phyloP scores from a whole-genome alignment of 2,888 invertebrate species.

The Lithodes maja region DNA sequence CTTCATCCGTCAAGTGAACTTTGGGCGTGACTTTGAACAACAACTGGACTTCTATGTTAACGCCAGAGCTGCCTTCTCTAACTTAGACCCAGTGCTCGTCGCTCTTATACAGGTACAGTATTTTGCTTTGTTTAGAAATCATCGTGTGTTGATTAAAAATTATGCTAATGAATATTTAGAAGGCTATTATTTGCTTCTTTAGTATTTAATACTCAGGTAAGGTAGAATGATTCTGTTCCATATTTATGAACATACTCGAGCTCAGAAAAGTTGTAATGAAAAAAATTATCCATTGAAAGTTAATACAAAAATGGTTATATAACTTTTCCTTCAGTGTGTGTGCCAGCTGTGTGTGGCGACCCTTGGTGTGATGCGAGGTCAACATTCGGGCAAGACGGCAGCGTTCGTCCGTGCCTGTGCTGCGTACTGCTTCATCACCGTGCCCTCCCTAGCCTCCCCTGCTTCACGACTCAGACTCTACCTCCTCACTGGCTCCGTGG shows the following conservation, averaged over 20 bases:
- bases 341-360: slow-evolving; percentile 85
- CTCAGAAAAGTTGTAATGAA: background rate
- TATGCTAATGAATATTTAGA: no score
- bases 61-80: slow-evolving; percentile 90
- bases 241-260: no score
- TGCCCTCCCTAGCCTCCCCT: slow-evolving; percentile 93
- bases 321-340: slow-evolving; percentile 80
- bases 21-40: slow-evolving; percentile 90
- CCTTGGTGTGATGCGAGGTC: slow-evolving; percentile 82
- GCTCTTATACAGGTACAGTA: slow-evolving; percentile 86
- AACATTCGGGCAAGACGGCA: slow-evolving; percentile 86
- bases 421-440: slow-evolving; percentile 96
- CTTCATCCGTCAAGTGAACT: slow-evolving; percentile 86
- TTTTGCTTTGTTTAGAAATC: no score
- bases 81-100: slow-evolving; percentile 89
- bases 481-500: slow-evolving; percentile 90
- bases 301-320: background rate
- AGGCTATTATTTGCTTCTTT: no score
- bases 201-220: no score
- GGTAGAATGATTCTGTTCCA: no score
- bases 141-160: no score
- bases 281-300: background rate
- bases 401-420: slow-evolving; percentile 95
- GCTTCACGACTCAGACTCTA: slow-evolving; percentile 88
- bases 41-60: slow-evolving; percentile 96